Percentiles rank a stretch among this genome's conserved stretches.
Evolutionary conservation across 2,797 vertebrate genomes (phyloP).

Genomic region (Ctenosaura bakeri): DNA sequence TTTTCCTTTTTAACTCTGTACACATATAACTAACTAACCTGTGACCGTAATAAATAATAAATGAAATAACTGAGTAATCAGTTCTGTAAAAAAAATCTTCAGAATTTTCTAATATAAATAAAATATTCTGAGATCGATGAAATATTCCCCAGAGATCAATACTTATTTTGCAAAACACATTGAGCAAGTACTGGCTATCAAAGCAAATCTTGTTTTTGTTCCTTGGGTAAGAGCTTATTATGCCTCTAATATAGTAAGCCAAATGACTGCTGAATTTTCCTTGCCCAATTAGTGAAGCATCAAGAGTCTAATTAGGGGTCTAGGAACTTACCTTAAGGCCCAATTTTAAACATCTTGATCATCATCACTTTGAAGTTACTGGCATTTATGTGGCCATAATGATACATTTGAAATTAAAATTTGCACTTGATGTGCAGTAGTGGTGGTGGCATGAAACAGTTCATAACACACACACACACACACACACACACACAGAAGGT

Average conservation of each 20-base stretch:
- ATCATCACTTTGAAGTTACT: background rate
- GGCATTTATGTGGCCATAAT: background rate
- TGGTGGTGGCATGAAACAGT: background rate
- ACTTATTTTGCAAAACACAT: background rate
- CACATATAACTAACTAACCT: background rate
- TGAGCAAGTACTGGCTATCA: background rate
- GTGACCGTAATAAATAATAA: too few species aligned
- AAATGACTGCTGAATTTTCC: conserved; percentile 11
- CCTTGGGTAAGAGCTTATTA: background rate
- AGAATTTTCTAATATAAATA: background rate
- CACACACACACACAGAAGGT: background rate
- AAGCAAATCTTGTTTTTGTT: background rate
- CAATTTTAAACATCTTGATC: conserved; percentile 3
- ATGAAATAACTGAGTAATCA: too few species aligned
- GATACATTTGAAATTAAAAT: conserved; percentile 3
- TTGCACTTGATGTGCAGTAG: background rate
- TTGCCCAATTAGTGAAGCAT: conserved; percentile 19
- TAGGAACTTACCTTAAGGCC: conserved; percentile 7
- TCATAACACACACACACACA: background rate
- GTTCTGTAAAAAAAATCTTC: background rate
- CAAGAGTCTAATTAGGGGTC: conserved; percentile 6
- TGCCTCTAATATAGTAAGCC: background rate
- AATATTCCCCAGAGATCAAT: background rate
- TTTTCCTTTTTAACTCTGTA: background rate
- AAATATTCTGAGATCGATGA: background rate